phyloP scores from a whole-genome alignment of 2,888 invertebrate species.

The Mimumesa dahlbomi region DNA sequence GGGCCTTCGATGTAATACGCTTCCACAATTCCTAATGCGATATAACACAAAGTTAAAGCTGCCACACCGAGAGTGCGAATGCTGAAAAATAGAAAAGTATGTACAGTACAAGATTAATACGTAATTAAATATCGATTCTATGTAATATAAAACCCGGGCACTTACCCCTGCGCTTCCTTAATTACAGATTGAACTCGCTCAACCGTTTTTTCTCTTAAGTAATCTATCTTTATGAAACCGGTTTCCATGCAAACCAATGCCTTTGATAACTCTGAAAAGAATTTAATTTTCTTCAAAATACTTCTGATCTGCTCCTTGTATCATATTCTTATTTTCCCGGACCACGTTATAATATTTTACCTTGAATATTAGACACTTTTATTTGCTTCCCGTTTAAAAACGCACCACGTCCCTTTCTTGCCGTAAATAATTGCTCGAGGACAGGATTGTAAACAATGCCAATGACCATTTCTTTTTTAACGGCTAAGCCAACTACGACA shows the following conservation, averaged over 20 bases:
- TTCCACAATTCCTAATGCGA: constrained; percentile 87
- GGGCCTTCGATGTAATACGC: constrained; percentile 86
- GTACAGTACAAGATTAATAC: not conserved
- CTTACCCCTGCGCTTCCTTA: constrained; percentile 72
- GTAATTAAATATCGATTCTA: no score
- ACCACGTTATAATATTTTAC: constrained; percentile 72
- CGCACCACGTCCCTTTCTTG: constrained; percentile 88
- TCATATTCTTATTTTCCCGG: not conserved
- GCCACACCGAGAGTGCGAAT: constrained; percentile 88
- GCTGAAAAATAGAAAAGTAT: constrained; percentile 74
- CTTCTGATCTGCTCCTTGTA: not conserved
- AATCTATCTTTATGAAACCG: constrained; percentile 74
- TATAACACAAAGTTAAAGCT: constrained; percentile 87
- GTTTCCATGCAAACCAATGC: constrained; percentile 75
- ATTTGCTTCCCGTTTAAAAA: constrained; percentile 87
- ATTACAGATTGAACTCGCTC: constrained; percentile 71
- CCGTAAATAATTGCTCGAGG: constrained; percentile 87
- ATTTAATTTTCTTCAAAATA: not conserved
- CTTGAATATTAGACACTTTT: constrained; percentile 82
- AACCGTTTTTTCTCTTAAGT: constrained; percentile 69
- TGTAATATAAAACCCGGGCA: no score
- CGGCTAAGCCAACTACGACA: constrained; percentile 86
- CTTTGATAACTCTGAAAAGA: constrained; percentile 72
- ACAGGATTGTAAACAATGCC: constrained; percentile 91
- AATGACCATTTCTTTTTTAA: constrained; percentile 84